Conservation (phyloP, 2,797 vertebrate genomes). For the Sebastes hubbsi region DNA sequence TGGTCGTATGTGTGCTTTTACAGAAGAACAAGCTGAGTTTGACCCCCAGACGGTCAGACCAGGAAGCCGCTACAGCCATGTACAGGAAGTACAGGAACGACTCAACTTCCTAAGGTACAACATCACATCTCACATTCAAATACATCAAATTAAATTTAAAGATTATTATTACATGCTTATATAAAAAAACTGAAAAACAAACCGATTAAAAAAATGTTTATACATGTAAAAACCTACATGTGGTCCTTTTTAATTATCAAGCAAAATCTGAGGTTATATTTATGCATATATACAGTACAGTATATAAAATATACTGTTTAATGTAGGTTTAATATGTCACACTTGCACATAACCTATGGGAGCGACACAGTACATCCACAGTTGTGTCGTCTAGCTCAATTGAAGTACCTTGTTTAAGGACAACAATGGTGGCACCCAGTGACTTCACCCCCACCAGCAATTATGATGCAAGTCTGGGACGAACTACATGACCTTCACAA, state of each 20-base stretch:
- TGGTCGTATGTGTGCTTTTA: slow-evolving; percentile 24
- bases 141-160: not conserved
- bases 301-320: not conserved
- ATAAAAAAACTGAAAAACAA: too few species aligned
- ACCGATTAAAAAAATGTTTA: not conserved
- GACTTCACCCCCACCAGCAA: not conserved
- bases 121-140: not conserved
- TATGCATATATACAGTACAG: not conserved
- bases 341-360: not conserved
- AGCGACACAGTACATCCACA: not conserved
- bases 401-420: slow-evolving; percentile 10
- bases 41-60: slow-evolving; percentile 98
- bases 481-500: not conserved
- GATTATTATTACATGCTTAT: not conserved
- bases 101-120: slow-evolving; percentile 96
- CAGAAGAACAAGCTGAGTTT: slow-evolving; percentile 95
- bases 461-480: slow-evolving; percentile 9
- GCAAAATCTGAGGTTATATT: not conserved
- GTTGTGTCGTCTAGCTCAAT: not conserved
- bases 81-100: slow-evolving; percentile 98
- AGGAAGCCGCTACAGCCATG: slow-evolving; percentile 97
- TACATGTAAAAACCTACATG: not conserved
- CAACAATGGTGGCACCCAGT: not conserved
- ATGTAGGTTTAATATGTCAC: not conserved
- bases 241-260: not conserved